Evolutionary conservation across 2,113 vertebrate genomes (phyloP).

Genomic region (Dasyurus viverrinus): DNA sequence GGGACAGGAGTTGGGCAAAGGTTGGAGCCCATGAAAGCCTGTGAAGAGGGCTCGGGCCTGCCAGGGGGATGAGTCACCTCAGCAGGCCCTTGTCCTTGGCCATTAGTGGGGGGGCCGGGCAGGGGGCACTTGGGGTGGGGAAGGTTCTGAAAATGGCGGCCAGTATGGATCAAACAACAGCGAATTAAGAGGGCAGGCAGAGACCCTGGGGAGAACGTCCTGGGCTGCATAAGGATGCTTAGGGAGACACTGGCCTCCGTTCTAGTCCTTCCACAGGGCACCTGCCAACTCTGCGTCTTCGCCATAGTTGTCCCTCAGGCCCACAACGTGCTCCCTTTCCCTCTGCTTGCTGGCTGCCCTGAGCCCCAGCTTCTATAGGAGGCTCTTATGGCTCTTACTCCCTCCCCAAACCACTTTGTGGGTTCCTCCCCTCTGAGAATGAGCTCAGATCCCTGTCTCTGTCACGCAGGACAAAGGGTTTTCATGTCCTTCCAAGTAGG

Average conservation of each 20-base stretch:
- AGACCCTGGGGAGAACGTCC: neutral
- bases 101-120: neutral
- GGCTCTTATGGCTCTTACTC: neutral
- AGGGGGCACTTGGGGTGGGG: neutral
- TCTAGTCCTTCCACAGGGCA: neutral
- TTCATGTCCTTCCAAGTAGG: neutral
- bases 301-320: neutral
- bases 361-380: neutral
- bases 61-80: neutral
- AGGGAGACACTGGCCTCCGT: neutral
- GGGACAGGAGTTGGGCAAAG: neutral
- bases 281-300: no score
- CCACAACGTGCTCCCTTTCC: neutral
- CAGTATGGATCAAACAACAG: neutral
- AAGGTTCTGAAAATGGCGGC: neutral
- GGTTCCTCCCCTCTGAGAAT: neutral
- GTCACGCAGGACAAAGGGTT: neutral
- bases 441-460: neutral
- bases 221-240: neutral
- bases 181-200: neutral
- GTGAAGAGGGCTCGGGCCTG: neutral
- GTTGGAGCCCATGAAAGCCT: neutral
- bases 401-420: neutral
- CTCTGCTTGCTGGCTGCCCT: neutral
- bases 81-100: neutral